Evolutionary conservation across 2,797 vertebrate species (phyloP).

Genomic region (Hirundo rustica): DNA sequence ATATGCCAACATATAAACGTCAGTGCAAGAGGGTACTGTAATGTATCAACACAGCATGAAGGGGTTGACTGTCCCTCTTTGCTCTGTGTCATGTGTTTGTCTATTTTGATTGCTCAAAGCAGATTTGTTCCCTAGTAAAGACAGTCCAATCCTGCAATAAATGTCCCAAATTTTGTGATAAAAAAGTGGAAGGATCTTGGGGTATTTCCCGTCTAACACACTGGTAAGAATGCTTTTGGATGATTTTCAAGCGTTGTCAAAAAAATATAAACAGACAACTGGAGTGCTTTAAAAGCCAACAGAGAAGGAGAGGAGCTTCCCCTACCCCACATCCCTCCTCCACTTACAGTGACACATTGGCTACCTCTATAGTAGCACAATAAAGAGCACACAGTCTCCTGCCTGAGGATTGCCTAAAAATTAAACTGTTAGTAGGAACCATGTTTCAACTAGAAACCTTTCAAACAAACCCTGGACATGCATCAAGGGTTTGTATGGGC

Average conservation of each 20-base stretch:
- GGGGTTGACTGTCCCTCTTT: neutral
- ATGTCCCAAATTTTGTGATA: neutral
- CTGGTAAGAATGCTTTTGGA: neutral
- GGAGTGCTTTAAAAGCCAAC: neutral
- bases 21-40: neutral
- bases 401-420: neutral
- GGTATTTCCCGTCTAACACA: neutral
- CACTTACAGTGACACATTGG: neutral
- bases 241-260: neutral
- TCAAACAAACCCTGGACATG: neutral
- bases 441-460: neutral
- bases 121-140: neutral
- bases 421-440: neutral
- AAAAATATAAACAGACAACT: neutral
- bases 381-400: neutral
- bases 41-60: fast-evolving
- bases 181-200: neutral
- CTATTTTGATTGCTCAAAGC: neutral
- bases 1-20: neutral
- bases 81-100: neutral
- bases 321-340: fast-evolving
- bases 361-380: neutral
- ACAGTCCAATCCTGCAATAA: neutral
- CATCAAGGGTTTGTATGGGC: neutral
- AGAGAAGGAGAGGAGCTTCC: neutral